phyloP scores from a whole-genome alignment of 2,113 vertebrate genomes.

The Leptobrachium leishanense region DNA sequence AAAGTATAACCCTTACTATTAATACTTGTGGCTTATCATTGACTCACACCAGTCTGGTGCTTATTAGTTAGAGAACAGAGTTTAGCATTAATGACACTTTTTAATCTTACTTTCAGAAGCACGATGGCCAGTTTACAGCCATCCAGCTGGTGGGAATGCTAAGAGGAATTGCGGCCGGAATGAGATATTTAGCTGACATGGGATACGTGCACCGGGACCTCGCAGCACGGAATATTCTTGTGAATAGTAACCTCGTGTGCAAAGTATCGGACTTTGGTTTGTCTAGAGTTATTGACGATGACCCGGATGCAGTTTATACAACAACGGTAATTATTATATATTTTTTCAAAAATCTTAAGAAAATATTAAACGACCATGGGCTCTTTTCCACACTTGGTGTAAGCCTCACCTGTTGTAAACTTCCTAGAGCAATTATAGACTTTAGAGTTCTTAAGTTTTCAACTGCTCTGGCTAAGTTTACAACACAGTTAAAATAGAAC shows the following conservation, averaged over 20 bases:
- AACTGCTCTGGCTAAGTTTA: too few species aligned
- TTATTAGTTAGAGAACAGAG: neutral
- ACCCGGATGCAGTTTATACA: constrained; percentile 96
- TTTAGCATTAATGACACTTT: constrained; percentile 14
- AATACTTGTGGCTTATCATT: neutral
- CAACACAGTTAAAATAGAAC: too few species aligned
- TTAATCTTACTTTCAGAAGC: constrained; percentile 76
- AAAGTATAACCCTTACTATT: neutral
- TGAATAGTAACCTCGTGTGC: constrained; percentile 99
- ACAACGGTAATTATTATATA: constrained; percentile 84
- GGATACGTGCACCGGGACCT: constrained; percentile 97
- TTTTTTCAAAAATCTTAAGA: too few species aligned
- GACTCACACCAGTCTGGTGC: constrained; percentile 35
- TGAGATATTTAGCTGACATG: constrained; percentile 97
- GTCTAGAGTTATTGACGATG: constrained; percentile 96
- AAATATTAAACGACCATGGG: too few species aligned
- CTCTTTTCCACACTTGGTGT: too few species aligned
- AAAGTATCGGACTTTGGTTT: constrained; percentile 98
- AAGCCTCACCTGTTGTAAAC: too few species aligned
- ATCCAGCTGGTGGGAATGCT: constrained; percentile 98
- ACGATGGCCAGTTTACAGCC: constrained; percentile 96
- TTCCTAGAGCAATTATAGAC: too few species aligned
- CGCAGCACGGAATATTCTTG: constrained; percentile 94
- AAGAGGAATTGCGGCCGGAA: constrained; percentile 93
- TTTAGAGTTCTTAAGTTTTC: too few species aligned